Percentiles rank a stretch among this genome's conserved stretches.
phyloP scores from a whole-genome alignment of 2,888 invertebrate genomes.

The Trichogramma dendrolimi region DNA sequence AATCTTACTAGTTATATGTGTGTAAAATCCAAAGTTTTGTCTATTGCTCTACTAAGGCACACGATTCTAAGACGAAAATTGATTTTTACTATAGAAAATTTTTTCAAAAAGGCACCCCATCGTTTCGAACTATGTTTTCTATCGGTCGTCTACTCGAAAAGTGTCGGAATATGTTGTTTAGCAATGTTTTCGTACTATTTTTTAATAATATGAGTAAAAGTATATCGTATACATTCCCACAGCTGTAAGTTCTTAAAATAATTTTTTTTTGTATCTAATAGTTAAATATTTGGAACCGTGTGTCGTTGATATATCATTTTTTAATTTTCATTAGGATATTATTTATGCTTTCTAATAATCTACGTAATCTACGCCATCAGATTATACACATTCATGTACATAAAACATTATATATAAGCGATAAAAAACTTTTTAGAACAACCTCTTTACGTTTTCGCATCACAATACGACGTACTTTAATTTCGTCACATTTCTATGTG shows the following conservation, averaged over 20 bases:
- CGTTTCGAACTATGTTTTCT: constrained; percentile 10
- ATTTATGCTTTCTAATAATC: constrained; percentile 29
- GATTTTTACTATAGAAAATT: constrained; percentile 32
- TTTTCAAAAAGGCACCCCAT: constrained; percentile 45
- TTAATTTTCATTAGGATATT: constrained; percentile 9
- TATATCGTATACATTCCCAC: constrained; percentile 23
- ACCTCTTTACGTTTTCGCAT: constrained; percentile 8
- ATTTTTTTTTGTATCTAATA: constrained; percentile 9
- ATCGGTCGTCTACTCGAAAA: too few species aligned
- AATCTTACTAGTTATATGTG: background rate
- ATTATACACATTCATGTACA: constrained; percentile 37
- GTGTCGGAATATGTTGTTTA: too few species aligned
- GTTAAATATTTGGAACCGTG: constrained; percentile 2
- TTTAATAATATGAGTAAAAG: too few species aligned
- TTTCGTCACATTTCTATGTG: constrained; percentile 7
- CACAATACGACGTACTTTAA: constrained; percentile 12
- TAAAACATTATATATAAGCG: constrained; percentile 28
- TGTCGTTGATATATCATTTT: background rate
- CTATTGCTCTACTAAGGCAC: constrained; percentile 45
- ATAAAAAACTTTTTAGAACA: constrained; percentile 31
- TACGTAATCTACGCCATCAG: constrained; percentile 26
- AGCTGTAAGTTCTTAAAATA: constrained; percentile 4
- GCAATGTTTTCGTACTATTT: too few species aligned
- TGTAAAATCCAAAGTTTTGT: constrained; percentile 15
- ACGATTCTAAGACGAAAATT: constrained; percentile 37